These are phyloP conservation scores for Trachymyrmex septentrionalis DNA, from an alignment of 1,140 invertebrate genomes.

Conservation along the genomic window DNA sequence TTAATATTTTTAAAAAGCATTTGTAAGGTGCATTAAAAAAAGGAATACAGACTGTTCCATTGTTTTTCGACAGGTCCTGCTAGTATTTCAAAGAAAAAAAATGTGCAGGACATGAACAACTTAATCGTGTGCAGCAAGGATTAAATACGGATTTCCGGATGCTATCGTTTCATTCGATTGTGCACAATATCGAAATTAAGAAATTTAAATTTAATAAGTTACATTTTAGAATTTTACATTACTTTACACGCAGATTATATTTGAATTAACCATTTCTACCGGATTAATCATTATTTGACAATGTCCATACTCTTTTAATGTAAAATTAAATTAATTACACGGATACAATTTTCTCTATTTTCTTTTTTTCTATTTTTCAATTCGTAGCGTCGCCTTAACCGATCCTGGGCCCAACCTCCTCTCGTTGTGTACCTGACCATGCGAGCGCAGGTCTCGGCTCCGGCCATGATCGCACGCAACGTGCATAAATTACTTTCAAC, in stretches of 20 bases:
- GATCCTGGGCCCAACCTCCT: slow-evolving; percentile 61
- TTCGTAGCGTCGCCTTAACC: neutral
- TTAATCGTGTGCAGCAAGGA: too few species aligned
- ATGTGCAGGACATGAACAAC: too few species aligned
- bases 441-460: slow-evolving; percentile 75
- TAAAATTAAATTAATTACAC: too few species aligned
- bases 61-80: too few species aligned
- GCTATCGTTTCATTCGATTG: neutral
- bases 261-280: neutral
- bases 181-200: neutral
- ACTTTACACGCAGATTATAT: neutral
- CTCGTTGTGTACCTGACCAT: slow-evolving; percentile 79
- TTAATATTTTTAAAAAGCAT: too few species aligned
- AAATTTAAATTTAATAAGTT: neutral
- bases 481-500: slow-evolving; percentile 82
- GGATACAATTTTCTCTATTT: too few species aligned
- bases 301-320: neutral
- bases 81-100: too few species aligned
- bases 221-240: neutral
- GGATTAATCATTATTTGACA: neutral
- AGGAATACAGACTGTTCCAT: too few species aligned
- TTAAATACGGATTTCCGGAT: too few species aligned
- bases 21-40: too few species aligned
- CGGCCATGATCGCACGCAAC: slow-evolving; percentile 81
- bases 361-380: neutral